Base-by-base conservation (phyloP, 2,113 vertebrate species). In the Chamaea fasciata region DNA sequence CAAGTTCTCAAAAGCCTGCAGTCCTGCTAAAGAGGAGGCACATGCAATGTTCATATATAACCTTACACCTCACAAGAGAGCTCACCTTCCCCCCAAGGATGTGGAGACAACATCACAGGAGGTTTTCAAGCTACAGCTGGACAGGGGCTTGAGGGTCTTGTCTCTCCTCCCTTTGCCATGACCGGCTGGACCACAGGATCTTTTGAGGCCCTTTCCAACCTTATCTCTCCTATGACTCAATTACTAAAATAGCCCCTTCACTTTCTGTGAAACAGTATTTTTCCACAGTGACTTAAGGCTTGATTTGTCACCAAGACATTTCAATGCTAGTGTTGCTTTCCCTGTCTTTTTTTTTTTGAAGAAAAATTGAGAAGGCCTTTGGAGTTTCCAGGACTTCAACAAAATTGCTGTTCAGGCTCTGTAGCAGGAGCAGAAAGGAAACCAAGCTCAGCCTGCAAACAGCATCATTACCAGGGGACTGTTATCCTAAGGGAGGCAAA, bases 21-120 rank as follows among this genome's bases (percentile, higher is more conserved):
- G 33, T 39, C 47, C 44, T 85, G 33, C 60, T 64, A 3, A 37
- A 63, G 49, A 57, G 12, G n/a, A 67, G 47, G 14, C 12, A 77
- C 6, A 13, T 8, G 10, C 5, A 7, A 6, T 10, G 31, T 27
- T 63, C 35, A 6, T 0, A 0, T 60, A 4, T 23, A 44, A 68
- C 7, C 10, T 80, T 5, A 33, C 12, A 50, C 6, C 39, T 46
- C 31, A 62, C 9, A 52, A 24, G 31, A 56, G 49, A 49, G n/a
- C 68, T 86, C 50, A 73, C 23, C 26, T 62, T 16, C 23, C 59
- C 47, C 30, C 28, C 23, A 60, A 15, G 10, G 7, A 55, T 20
- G 10, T 27, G 10, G 16, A 21, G 8, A 33, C 21, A 22, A 13
- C 16, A 70, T 15, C 57, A 35, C 35, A 12, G 11, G 8, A 78